phyloP scores from a whole-genome alignment of 1,140 invertebrate genomes.

The Panulirus ornatus region DNA sequence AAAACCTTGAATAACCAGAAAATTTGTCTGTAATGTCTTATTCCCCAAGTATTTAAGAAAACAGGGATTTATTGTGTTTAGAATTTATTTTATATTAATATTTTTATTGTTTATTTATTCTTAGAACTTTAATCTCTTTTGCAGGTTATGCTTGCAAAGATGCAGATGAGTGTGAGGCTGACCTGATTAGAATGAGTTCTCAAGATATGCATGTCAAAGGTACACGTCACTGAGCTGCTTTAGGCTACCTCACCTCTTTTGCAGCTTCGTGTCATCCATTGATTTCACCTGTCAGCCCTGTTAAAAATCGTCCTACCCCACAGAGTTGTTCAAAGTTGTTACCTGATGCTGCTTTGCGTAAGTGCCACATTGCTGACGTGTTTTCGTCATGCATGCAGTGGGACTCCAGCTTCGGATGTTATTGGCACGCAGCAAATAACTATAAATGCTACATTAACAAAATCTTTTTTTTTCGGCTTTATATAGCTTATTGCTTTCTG shows the following conservation, averaged over 20 bases:
- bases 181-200: constrained; percentile 36
- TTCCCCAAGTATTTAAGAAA: no score
- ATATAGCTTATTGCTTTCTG: background rate
- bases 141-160: constrained; percentile 14
- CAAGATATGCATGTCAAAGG: constrained; percentile 53
- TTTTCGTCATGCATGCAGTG: constrained; percentile 50
- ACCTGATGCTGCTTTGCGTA: constrained; percentile 47
- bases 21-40: no score
- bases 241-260: constrained; percentile 53
- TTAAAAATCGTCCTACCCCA: constrained; percentile 32
- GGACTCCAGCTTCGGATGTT: constrained; percentile 44
- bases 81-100: no score
- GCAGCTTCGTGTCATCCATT: constrained; percentile 51
- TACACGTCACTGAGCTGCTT: constrained; percentile 46
- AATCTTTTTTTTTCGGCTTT: background rate
- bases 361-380: constrained; percentile 44
- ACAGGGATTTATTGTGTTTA: no score
- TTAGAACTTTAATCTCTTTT: background rate
- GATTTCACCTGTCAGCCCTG: constrained; percentile 20
- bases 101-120: background rate
- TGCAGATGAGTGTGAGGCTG: background rate
- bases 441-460: constrained; percentile 18
- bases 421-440: constrained; percentile 47
- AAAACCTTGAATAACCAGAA: no score
- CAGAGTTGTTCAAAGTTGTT: constrained; percentile 56